Evolutionary conservation across 2,888 invertebrate genomes (phyloP).

Genomic region (Scaptomyza flava): DNA sequence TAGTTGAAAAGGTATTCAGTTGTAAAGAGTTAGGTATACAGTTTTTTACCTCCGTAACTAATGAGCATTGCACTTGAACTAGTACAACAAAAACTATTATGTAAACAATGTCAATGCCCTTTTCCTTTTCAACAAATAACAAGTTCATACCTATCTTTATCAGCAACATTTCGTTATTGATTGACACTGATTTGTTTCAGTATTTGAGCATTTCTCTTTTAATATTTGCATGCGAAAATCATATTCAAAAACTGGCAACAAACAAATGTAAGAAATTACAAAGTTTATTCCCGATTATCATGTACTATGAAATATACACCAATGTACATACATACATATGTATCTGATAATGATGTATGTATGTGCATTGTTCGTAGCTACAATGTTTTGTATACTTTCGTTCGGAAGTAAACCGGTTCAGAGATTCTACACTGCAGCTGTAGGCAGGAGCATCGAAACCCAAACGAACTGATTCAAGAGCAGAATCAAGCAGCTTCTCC

Average conservation of each 20-base stretch:
- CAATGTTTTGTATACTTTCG: constrained; percentile 20
- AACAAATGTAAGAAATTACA: constrained; percentile 13
- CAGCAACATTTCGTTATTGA: constrained; percentile 53
- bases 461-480: constrained; percentile 14
- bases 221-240: constrained; percentile 37
- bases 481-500: constrained; percentile 28
- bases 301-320: not conserved
- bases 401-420: constrained; percentile 58
- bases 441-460: constrained; percentile 18
- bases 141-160: constrained; percentile 1
- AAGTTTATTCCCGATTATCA: not conserved
- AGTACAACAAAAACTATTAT: constrained; percentile 11
- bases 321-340: not conserved
- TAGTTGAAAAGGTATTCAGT: not conserved
- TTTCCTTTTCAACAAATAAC: not conserved
- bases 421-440: constrained; percentile 26
- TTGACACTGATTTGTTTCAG: constrained; percentile 36
- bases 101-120: constrained; percentile 46
- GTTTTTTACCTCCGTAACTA: not conserved
- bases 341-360: constrained; percentile 1
- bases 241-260: constrained; percentile 11
- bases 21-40: constrained; percentile 1
- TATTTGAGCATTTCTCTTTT: constrained; percentile 32
- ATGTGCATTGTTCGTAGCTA: constrained; percentile 5
- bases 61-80: constrained; percentile 43